Evolutionary conservation across 2,113 vertebrate genomes (phyloP).

Genomic region (Vombatus ursinus): DNA sequence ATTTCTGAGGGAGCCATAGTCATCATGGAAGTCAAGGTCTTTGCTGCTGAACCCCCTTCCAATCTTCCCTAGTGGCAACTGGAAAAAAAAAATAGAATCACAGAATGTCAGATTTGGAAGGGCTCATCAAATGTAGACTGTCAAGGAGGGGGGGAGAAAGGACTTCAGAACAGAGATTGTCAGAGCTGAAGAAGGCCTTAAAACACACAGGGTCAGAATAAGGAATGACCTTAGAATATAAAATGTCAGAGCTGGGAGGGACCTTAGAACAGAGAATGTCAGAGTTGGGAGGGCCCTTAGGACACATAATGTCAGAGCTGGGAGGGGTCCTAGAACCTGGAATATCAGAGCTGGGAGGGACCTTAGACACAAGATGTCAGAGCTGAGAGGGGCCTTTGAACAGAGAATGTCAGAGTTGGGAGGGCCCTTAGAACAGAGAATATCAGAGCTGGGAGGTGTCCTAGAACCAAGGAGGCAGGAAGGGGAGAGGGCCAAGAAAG

Average conservation of each 20-base stretch:
- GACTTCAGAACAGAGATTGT: neutral
- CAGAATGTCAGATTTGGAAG: neutral
- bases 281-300: no score
- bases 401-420: no score
- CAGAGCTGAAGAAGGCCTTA: neutral
- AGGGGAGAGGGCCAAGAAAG: neutral
- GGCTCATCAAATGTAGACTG: neutral
- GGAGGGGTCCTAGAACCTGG: neutral
- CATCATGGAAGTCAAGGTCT: conserved; percentile 82
- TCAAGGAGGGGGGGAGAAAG: neutral
- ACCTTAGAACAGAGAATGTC: neutral
- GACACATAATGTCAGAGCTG: neutral
- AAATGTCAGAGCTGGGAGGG: neutral
- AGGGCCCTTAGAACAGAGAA: neutral
- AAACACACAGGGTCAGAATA: neutral
- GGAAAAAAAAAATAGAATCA: conserved; percentile 39
- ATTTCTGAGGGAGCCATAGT: conserved; percentile 84
- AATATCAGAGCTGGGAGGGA: neutral
- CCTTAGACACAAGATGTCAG: neutral
- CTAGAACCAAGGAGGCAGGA: neutral
- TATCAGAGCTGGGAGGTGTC: neutral
- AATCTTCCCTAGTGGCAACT: conserved; percentile 89
- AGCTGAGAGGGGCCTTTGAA: neutral
- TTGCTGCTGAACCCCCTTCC: conserved; percentile 84
- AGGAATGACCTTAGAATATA: neutral